Evolutionary conservation across 2,113 vertebrate species (phyloP).

Genomic region (Lanius ludovicianus): DNA sequence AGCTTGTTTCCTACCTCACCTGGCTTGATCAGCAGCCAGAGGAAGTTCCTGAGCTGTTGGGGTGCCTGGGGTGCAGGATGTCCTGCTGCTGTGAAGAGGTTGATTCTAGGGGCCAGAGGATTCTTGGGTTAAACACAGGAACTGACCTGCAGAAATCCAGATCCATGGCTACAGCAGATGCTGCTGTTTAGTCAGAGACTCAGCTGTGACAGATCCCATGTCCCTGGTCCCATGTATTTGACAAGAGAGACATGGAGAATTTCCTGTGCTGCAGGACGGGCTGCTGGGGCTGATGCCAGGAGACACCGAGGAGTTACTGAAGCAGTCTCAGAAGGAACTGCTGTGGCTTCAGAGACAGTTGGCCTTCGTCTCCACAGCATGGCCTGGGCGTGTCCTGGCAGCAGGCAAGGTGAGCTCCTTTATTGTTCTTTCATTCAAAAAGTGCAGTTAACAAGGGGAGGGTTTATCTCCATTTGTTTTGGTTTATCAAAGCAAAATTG

Average conservation of each 20-base stretch:
- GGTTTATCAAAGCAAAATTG: background rate
- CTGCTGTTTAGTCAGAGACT: background rate
- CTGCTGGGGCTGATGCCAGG: constrained; percentile 71
- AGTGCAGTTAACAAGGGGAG: background rate
- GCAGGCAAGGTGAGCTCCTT: constrained; percentile 68
- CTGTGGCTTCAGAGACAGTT: constrained; percentile 73
- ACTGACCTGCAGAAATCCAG: background rate
- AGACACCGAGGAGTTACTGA: constrained; percentile 68
- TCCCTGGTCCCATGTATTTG: background rate
- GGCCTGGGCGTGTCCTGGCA: constrained; percentile 45
- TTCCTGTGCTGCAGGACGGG: constrained; percentile 53
- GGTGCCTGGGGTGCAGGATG: background rate
- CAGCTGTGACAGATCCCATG: background rate
- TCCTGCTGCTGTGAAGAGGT: background rate
- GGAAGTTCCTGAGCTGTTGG: background rate
- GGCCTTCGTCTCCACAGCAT: constrained; percentile 58
- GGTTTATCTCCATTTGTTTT: background rate
- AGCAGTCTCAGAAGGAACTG: constrained; percentile 69
- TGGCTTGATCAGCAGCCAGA: background rate
- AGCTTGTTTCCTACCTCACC: background rate
- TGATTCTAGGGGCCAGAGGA: background rate
- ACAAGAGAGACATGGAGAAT: background rate
- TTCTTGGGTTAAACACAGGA: too few relatives aligned
- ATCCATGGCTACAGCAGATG: background rate
- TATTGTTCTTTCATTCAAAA: background rate